Base-by-base conservation (phyloP, 2,797 vertebrate genomes). In the Melanotaenia boesemani region DNA sequence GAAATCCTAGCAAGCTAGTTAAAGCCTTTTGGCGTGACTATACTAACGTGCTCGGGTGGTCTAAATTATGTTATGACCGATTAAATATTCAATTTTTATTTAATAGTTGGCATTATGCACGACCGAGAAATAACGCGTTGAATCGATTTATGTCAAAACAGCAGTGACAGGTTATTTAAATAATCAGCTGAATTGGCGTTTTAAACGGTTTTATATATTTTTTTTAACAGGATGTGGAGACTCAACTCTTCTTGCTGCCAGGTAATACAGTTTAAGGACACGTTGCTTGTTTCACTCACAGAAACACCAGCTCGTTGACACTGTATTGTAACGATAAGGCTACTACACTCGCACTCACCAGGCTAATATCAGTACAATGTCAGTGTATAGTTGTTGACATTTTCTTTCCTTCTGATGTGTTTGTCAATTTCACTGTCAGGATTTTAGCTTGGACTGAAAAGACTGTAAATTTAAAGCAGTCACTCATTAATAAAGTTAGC, bases 181-280 rank as follows among this genome's bases (percentile, higher is more conserved):
- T 16, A 34, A 0, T 46, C 39, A 20, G 6, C 44, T 18, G 22
- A 50, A 62, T 3, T 58, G 26, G 26, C 0, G 1, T 55, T 62
- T 26, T 80, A 63, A 64, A 6, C 4, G 20, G 46, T 4, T 48
- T 46, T 28, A 1, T 26, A 1, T n/a, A 2, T 5, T 59, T 56
- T 39, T 84, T 15, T 85, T 64, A 0, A 70, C 91, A 94, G 92
- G 89, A 39, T 74, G 63, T 67, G 84, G 59, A 9, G 92, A 93
- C 82, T 89, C 81, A 68, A 50, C 60, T 12, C 83, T 79, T 0
- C 76, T 84, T 56, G 68, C 28, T 72, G 68, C 72, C 65, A 89
- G 92, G 91, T 93, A 86, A 91, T 41, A 7, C 28, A 13, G 5
- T 9, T 44, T 70, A 24, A 30, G 2, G 28, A 61, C 20, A 3